These are phyloP conservation scores for Temnothorax ravouxi DNA, from an alignment of 2,888 invertebrate species.

Conservation along the genomic window DNA sequence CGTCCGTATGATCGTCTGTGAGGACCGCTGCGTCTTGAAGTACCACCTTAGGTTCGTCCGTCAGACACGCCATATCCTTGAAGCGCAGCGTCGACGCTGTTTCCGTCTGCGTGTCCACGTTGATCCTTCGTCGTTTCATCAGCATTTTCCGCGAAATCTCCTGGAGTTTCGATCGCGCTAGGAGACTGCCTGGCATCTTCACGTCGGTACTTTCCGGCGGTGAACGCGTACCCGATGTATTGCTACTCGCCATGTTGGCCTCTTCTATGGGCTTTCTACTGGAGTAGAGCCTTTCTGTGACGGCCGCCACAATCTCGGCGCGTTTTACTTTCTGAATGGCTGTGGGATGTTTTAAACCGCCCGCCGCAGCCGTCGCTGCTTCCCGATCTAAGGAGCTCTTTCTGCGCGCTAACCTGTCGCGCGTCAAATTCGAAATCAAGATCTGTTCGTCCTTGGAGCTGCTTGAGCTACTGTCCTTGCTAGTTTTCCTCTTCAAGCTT, in stretches of 20 bases:
- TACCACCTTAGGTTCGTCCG: constrained; percentile 74
- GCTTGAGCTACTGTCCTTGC: constrained; percentile 81
- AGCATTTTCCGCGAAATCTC: constrained; percentile 84
- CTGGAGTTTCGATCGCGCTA: constrained; percentile 81
- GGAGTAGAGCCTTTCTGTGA: constrained; percentile 90
- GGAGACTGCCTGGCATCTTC: constrained; percentile 58
- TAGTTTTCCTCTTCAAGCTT: constrained; percentile 78
- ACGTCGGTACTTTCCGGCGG: constrained; percentile 79
- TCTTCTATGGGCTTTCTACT: constrained; percentile 83
- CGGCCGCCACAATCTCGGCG: constrained; percentile 91
- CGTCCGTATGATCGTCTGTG: constrained; percentile 79
- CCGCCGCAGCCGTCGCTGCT: constrained; percentile 29
- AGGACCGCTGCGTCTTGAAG: constrained; percentile 77
- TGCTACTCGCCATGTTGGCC: constrained; percentile 40
- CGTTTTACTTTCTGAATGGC: constrained; percentile 85
- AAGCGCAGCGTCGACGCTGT: constrained; percentile 77
- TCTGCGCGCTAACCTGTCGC: constrained; percentile 69
- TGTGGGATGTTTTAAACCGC: constrained; percentile 72
- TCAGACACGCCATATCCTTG: constrained; percentile 78
- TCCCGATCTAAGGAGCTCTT: constrained; percentile 78
- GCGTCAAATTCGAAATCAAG: constrained; percentile 66
- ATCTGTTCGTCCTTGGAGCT: constrained; percentile 81
- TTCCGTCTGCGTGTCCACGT: constrained; percentile 83
- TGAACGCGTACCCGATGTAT: constrained; percentile 74
- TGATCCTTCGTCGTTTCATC: constrained; percentile 81